A percentile compares a stretch with the other conserved stretches of the same genome.
Evolutionary conservation across 92 coral and sea anemone species (phyloP).

Genomic region (Zoanthus sociatus): DNA sequence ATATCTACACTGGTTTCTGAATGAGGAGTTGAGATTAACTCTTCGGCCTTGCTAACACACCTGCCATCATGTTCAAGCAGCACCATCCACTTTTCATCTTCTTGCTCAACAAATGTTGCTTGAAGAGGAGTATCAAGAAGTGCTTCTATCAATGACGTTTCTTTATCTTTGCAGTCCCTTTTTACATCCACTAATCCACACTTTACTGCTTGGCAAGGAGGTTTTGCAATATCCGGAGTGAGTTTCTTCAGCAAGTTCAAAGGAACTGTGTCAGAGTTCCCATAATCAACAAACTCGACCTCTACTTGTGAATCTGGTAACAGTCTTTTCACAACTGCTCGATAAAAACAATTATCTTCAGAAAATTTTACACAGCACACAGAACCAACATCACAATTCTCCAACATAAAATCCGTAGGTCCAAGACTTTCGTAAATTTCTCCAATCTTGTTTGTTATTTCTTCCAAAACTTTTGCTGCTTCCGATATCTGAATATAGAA

Average conservation of each 20-base stretch:
- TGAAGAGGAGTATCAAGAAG: conserved; percentile 79
- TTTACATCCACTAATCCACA: conserved; percentile 76
- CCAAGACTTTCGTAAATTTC: conserved; percentile 56
- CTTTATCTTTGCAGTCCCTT: conserved; percentile 61
- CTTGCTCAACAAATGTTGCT: conserved; percentile 75
- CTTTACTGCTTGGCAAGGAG: conserved; percentile 76
- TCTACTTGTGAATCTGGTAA: conserved; percentile 67
- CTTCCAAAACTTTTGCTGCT: conserved; percentile 29
- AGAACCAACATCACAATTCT: conserved; percentile 63
- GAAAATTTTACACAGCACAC: conserved; percentile 81
- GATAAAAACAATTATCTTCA: conserved; percentile 82
- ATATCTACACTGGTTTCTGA: conserved; percentile 10
- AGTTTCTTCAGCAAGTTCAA: conserved; percentile 51
- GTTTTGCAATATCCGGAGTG: conserved; percentile 57
- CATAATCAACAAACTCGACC: conserved; percentile 89
- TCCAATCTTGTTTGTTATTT: conserved; percentile 38
- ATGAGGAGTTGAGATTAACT: not conserved
- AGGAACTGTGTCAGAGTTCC: conserved; percentile 75
- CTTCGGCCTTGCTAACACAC: conserved; percentile 52
- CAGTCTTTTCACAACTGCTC: conserved; percentile 74
- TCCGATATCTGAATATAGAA: conserved; percentile 69
- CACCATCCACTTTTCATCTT: conserved; percentile 76
- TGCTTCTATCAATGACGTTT: conserved; percentile 72
- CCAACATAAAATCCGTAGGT: conserved; percentile 18
- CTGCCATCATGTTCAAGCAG: conserved; percentile 66